Base-by-base conservation (phyloP, 2,797 vertebrate genomes). In the Chromis chromis region DNA sequence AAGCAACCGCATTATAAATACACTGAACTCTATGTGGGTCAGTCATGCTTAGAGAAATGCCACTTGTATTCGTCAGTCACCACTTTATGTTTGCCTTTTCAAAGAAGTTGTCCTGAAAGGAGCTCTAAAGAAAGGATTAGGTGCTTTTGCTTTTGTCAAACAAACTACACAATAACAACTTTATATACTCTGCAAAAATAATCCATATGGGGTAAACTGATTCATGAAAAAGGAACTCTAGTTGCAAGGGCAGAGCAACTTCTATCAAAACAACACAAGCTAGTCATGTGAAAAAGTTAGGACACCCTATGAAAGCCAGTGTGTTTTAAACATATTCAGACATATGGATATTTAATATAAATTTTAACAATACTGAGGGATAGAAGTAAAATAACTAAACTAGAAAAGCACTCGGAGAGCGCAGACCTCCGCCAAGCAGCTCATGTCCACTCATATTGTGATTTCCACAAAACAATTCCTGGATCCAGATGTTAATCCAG, bases 1-100 rank as follows among this genome's bases (percentile, higher is more conserved):
- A 78, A 74, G 56, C 42, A 65, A 49, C 11, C 24, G n/a, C 46
- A 39, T 76, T 21, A 12, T 52, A 68, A 65, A 56, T 25, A 48
- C 52, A 58, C 28, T 14, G 39, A 27, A 40, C 31, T 70, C 27
- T 49, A 2, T 55, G 48, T 52, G 53, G 11, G 11, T 31, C 22
- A 65, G 53, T 76, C 19, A 31, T 21, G 16, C 25, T 59, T 27
- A 58, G 19, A 60, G 11, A 65, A 74, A 70, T 11, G 13, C 8
- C 5, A 6, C 48, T 39, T 42, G 4, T 7, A 5, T 66, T 40
- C 64, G 60, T 12, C 48, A 40, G 36, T 48, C 28, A 33, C 24
- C 16, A 63, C 53, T 52, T 63, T 12, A 42, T 10, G 5, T 16
- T 13, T 42, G 67, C 58, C 7, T n/a, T 60, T 28, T 42, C n/a